These are phyloP conservation scores for Bruchidius siliquastri DNA, from an alignment of 2,888 invertebrate genomes.

Conservation along the genomic window DNA sequence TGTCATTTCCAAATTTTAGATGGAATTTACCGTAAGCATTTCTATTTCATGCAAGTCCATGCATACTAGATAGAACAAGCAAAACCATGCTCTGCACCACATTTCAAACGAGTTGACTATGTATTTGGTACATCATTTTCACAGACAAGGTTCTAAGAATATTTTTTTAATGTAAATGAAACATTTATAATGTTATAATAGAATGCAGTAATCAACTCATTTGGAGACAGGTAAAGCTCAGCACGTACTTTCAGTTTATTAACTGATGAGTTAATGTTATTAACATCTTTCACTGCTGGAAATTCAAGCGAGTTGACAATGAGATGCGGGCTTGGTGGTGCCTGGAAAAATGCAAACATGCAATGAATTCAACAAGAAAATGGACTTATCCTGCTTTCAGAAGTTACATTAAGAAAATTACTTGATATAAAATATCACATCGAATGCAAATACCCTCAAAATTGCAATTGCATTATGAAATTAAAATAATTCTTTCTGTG, in stretches of 20 bases:
- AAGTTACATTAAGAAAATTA: no score
- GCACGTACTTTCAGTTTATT: conserved; percentile 22
- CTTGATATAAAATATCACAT: background rate
- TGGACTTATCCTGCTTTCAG: no score
- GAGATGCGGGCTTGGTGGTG: conserved; percentile 57
- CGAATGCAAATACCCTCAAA: background rate
- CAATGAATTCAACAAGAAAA: background rate
- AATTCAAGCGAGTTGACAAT: conserved; percentile 47
- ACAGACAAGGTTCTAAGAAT: no score
- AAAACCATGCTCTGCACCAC: background rate
- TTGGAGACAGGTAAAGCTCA: background rate
- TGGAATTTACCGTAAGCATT: no score
- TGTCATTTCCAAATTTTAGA: no score
- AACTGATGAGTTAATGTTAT: conserved; percentile 18
- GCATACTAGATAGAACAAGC: background rate
- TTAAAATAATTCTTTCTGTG: background rate
- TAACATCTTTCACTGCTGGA: conserved; percentile 29
- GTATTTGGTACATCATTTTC: no score
- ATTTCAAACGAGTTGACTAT: background rate
- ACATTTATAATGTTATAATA: no score
- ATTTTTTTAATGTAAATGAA: no score
- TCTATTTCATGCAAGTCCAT: background rate
- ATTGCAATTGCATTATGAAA: background rate
- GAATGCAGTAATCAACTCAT: background rate
- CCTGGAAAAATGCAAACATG: conserved; percentile 40